Evolutionary conservation across 2,797 vertebrate species (phyloP).

Genomic region (Rhinella marina): DNA sequence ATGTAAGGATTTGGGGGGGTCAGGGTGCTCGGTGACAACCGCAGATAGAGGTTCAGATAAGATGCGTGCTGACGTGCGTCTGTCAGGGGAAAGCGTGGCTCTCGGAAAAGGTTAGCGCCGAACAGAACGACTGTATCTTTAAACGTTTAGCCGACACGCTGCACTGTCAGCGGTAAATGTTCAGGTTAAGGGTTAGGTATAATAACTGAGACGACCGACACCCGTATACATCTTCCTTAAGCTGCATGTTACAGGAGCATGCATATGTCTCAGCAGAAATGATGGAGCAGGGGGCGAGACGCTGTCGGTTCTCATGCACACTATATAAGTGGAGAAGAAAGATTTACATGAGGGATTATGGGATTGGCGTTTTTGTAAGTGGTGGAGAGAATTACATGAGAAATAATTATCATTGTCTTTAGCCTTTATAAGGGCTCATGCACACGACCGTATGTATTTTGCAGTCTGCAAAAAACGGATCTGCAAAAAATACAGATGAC

Average conservation of each 20-base stretch:
- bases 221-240: conserved; percentile 19
- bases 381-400: neutral
- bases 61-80: conserved; percentile 40
- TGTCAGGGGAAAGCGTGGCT: conserved; percentile 14
- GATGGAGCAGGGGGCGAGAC: neutral
- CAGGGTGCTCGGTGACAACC: conserved; percentile 3
- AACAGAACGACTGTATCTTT: conserved; percentile 52
- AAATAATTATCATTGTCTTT: conserved; percentile 7
- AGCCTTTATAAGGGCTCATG: neutral
- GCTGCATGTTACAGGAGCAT: neutral
- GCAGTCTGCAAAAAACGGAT: too few species aligned
- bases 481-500: too few species aligned
- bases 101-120: conserved; percentile 48
- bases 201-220: conserved; percentile 26
- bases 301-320: neutral
- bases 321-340: neutral
- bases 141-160: conserved; percentile 55
- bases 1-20: conserved; percentile 2
- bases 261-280: neutral
- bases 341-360: conserved; percentile 3
- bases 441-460: too few species aligned
- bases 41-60: neutral
- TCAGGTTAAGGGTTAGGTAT: conserved; percentile 49
- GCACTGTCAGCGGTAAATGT: conserved; percentile 54
- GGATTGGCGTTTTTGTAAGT: neutral